Evolutionary conservation across 2,797 vertebrate genomes (phyloP).

Genomic region (Dryobates pubescens): DNA sequence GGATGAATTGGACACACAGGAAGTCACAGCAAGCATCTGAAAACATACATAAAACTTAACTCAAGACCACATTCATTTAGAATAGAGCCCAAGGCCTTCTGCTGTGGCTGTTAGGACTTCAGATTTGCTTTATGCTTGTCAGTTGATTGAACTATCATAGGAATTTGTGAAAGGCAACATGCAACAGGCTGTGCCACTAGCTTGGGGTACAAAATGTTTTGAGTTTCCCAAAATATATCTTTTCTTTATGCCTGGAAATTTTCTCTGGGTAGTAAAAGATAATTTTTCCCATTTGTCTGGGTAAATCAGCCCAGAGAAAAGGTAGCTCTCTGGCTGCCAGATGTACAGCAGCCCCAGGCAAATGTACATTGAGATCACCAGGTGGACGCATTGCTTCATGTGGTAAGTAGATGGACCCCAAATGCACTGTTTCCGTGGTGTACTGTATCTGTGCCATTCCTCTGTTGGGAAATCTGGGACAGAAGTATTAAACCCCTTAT

Average conservation of each 20-base stretch:
- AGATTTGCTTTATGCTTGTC: background rate
- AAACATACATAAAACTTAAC: conserved; percentile 14
- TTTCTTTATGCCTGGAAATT: conserved; percentile 35
- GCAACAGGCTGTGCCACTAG: background rate
- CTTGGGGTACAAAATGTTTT: background rate
- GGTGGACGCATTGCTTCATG: background rate
- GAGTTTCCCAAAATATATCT: conserved; percentile 29
- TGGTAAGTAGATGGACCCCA: background rate
- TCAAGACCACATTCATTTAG: background rate
- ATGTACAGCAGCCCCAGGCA: conserved; percentile 29
- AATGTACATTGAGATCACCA: conserved; percentile 9
- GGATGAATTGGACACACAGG: background rate
- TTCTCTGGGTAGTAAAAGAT: conserved; percentile 48
- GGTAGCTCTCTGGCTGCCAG: conserved; percentile 53
- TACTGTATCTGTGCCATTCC: background rate
- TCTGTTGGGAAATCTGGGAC: background rate
- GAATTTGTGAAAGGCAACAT: background rate
- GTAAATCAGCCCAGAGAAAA: conserved; percentile 31
- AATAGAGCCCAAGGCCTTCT: background rate
- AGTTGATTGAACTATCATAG: background rate
- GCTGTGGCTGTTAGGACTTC: background rate
- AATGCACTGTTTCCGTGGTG: fast-evolving
- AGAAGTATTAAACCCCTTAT: background rate
- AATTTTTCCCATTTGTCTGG: conserved; percentile 50
- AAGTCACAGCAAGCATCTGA: background rate